Evolutionary conservation across 2,797 vertebrate species (phyloP).

Genomic region (Kryptolebias ocellatus): DNA sequence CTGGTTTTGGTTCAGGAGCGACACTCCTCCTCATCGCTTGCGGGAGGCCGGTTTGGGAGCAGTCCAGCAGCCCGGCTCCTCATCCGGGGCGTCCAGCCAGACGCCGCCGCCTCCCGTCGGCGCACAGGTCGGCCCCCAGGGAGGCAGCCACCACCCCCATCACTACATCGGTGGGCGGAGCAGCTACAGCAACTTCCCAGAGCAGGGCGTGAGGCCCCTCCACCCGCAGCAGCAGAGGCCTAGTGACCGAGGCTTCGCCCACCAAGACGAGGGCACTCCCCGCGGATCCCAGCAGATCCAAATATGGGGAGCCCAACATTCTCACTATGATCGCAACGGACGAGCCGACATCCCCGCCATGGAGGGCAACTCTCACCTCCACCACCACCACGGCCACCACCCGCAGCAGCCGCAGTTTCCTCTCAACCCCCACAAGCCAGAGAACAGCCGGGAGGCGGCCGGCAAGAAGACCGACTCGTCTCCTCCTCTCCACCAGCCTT

Average conservation of each 20-base stretch:
- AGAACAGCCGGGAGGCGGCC: slow-evolving; percentile 70
- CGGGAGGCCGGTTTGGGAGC: slow-evolving; percentile 81
- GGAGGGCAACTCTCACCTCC: slow-evolving; percentile 76
- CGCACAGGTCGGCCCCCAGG: slow-evolving; percentile 71
- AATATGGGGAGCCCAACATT: slow-evolving; percentile 79
- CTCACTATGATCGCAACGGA: slow-evolving; percentile 83
- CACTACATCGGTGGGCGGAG: slow-evolving; percentile 83
- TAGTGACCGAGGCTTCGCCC: slow-evolving; percentile 77
- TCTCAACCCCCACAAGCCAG: slow-evolving; percentile 80
- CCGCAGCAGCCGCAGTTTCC: slow-evolving; percentile 76
- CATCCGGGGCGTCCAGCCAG: slow-evolving; percentile 79
- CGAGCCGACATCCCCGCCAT: slow-evolving; percentile 72
- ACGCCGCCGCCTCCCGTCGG: slow-evolving; percentile 81
- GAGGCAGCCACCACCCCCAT: slow-evolving; percentile 75
- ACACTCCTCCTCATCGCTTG: slow-evolving; percentile 88
- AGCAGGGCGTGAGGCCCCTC: slow-evolving; percentile 73
- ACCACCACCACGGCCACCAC: slow-evolving; percentile 75
- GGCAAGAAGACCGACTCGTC: slow-evolving; percentile 79
- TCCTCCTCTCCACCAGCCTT: slow-evolving; percentile 77
- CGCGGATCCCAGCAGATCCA: slow-evolving; percentile 79
- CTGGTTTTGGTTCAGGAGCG: slow-evolving; percentile 79
- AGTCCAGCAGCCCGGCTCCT: slow-evolving; percentile 78
- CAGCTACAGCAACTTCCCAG: slow-evolving; percentile 82
- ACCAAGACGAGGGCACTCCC: slow-evolving; percentile 82
- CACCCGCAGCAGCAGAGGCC: slow-evolving; percentile 78